Percentiles rank a stretch among this genome's conserved stretches.
Evolutionary conservation across 2,888 invertebrate genomes (phyloP).

Genomic region (Anagyrus pseudococci): DNA sequence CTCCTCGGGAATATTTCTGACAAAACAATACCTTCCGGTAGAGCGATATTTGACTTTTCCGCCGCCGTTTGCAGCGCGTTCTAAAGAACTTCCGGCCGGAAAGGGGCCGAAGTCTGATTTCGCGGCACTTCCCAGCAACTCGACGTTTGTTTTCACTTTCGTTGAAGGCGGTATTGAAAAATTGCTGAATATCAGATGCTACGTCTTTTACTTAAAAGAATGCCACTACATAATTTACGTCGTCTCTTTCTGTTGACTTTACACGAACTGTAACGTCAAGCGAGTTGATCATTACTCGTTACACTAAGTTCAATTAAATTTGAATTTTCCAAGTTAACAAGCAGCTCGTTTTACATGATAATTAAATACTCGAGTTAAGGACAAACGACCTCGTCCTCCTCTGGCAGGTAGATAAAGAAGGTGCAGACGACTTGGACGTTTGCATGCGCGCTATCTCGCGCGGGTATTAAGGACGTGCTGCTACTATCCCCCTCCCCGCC

Average conservation of each 20-base stretch:
- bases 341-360: not conserved
- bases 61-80: constrained; percentile 10
- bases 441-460: constrained; percentile 32
- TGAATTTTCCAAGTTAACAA: not conserved
- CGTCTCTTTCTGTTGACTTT: not conserved
- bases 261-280: not conserved
- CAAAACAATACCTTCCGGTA: constrained; percentile 8
- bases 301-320: not conserved
- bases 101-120: no score
- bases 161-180: no score
- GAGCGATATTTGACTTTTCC: constrained; percentile 22
- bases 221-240: not conserved
- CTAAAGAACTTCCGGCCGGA: no score
- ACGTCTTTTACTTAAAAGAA: no score
- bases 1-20: not conserved
- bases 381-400: no score
- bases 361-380: not conserved
- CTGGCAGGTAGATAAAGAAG: constrained; percentile 10
- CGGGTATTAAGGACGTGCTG: constrained; percentile 26
- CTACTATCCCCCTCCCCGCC: not conserved
- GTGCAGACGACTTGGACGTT: constrained; percentile 13
- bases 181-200: no score
- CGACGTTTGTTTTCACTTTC: no score
- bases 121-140: no score
- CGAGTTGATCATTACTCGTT: not conserved